Evolutionary conservation across 2,888 invertebrate genomes (phyloP).

Genomic region (Eremobia ochroleuca): DNA sequence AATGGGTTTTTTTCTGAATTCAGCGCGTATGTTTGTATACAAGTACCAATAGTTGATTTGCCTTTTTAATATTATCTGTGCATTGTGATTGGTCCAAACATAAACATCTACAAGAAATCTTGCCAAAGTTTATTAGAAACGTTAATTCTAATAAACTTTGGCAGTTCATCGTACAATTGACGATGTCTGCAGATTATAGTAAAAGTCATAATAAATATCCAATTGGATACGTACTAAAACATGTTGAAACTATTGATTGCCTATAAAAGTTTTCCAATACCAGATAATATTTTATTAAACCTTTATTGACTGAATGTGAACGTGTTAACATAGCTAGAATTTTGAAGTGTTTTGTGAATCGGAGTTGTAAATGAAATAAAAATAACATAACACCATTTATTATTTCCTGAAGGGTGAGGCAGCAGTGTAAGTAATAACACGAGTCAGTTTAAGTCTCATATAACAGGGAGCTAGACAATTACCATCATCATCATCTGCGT

Average conservation of each 20-base stretch:
- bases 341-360: background rate
- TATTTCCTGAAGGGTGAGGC: background rate
- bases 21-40: background rate
- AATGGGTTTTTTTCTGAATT: background rate
- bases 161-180: conserved; percentile 36
- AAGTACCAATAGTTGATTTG: background rate
- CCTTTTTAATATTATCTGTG: background rate
- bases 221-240: conserved; percentile 12
- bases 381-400: background rate
- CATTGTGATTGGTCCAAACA: background rate
- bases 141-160: background rate
- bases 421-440: background rate
- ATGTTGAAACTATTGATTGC: conserved; percentile 32
- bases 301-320: conserved; percentile 2
- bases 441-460: no score
- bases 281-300: conserved; percentile 7
- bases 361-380: background rate
- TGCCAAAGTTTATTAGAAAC: background rate
- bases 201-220: conserved; percentile 28
- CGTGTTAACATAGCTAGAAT: background rate
- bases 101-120: background rate
- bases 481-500: no score
- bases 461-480: no score
- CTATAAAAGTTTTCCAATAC: conserved; percentile 31
- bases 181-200: conserved; percentile 1